Percentiles rank a stretch among this genome's conserved stretches.
phyloP scores from a whole-genome alignment of 2,113 vertebrate species.

The Oriolus oriolus region DNA sequence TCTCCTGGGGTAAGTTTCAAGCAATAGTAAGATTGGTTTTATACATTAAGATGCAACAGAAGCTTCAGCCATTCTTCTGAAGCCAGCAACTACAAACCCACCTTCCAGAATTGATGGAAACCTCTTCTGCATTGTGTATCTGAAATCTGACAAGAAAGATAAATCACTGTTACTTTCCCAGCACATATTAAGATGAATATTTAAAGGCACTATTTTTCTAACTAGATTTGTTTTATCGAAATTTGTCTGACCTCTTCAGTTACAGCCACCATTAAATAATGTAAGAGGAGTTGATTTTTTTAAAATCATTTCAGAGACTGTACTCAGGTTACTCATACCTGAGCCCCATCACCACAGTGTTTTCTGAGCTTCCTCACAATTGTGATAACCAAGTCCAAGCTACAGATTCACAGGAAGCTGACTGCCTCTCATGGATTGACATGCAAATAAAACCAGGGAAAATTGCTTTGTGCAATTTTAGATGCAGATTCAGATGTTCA shows the following conservation, averaged over 20 bases:
- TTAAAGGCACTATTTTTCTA: conserved; percentile 29
- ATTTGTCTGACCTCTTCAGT: background rate
- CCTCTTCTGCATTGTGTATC: conserved; percentile 73
- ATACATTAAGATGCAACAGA: background rate
- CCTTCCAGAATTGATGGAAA: conserved; percentile 81
- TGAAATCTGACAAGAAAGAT: conserved; percentile 75
- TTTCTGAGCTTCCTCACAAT: background rate
- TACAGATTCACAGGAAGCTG: background rate
- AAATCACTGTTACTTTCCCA: background rate
- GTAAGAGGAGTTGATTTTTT: background rate
- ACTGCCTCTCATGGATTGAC: background rate
- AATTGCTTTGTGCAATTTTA: too few species aligned
- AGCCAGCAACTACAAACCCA: background rate
- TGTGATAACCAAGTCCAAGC: background rate
- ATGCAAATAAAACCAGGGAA: background rate
- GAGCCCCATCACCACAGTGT: background rate
- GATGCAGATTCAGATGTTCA: background rate
- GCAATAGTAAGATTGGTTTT: background rate
- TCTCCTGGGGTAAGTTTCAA: background rate
- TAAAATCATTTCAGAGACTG: background rate
- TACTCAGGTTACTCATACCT: fast-evolving
- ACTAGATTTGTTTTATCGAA: background rate
- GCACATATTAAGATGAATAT: background rate
- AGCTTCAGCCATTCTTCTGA: background rate
- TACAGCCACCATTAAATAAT: background rate